These are phyloP conservation scores for Machaerirhynchus nigripectus DNA, from an alignment of 2,113 vertebrate species.

Conservation along the genomic window DNA sequence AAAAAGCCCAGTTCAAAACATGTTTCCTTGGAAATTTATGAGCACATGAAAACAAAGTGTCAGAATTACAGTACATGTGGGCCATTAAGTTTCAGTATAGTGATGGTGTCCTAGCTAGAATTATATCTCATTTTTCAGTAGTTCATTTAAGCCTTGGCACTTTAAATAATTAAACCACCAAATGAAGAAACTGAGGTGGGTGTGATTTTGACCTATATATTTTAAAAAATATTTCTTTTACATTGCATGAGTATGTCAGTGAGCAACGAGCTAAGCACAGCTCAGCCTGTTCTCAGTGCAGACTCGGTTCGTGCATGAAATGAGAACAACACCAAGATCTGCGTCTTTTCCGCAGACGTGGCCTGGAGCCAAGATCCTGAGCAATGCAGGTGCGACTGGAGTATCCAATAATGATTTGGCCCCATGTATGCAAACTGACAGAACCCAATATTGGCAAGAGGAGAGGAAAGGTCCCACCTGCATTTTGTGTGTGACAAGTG, in stretches of 20 bases:
- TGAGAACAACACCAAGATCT: background rate
- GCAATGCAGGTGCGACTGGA: constrained; percentile 17
- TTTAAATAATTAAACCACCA: constrained; percentile 29
- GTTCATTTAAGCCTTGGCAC: background rate
- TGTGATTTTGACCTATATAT: background rate
- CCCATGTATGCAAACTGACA: background rate
- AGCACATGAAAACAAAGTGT: background rate
- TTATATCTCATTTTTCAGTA: background rate
- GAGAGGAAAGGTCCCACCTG: background rate
- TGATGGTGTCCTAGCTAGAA: background rate
- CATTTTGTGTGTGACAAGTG: background rate
- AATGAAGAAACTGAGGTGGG: background rate
- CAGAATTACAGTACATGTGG: background rate
- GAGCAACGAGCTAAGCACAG: background rate
- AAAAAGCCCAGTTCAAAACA: background rate
- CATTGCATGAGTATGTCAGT: background rate
- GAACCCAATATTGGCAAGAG: background rate
- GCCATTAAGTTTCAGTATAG: background rate
- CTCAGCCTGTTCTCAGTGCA: background rate
- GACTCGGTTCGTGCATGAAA: background rate
- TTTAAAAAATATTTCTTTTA: background rate
- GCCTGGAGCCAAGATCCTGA: background rate
- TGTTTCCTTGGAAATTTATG: background rate
- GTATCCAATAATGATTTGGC: background rate
- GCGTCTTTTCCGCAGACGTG: background rate